A percentile compares a stretch with the other conserved stretches of the same genome.
Conservation (phyloP, 2,888 invertebrate genomes). For the Pterostichus niger region DNA sequence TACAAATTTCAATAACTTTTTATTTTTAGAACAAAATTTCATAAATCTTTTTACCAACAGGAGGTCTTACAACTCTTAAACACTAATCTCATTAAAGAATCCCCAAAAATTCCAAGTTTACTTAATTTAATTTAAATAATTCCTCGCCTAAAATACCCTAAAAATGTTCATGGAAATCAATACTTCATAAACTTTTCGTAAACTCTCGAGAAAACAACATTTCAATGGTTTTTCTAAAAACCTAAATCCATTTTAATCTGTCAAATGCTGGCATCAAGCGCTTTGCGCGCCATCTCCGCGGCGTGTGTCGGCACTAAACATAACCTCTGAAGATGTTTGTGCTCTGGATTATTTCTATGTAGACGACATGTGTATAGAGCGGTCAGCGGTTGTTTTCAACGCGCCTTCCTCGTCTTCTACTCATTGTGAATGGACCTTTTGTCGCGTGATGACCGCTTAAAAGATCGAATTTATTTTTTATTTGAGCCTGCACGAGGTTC, state of each 20-base stretch:
- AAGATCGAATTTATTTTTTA: slow-evolving; percentile 54
- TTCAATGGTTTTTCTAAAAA: slow-evolving; percentile 23
- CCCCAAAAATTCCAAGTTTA: slow-evolving; percentile 33
- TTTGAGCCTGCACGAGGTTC: not conserved
- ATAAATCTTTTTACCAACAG: slow-evolving; percentile 26
- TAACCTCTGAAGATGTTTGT: slow-evolving; percentile 16
- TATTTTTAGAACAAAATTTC: not conserved
- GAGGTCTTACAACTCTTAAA: slow-evolving; percentile 48
- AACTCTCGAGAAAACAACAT: slow-evolving; percentile 12
- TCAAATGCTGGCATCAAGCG: slow-evolving; percentile 31
- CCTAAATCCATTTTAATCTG: slow-evolving; percentile 60
- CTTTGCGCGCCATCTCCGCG: not conserved
- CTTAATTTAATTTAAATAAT: slow-evolving; percentile 51
- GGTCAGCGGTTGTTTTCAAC: slow-evolving; percentile 46
- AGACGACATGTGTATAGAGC: slow-evolving; percentile 16
- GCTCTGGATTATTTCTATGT: slow-evolving; percentile 10
- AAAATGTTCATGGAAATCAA: slow-evolving; percentile 42
- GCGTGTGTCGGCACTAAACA: not conserved
- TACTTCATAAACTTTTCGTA: slow-evolving; percentile 8
- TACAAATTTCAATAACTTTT: too few relatives aligned
- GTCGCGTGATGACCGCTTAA: slow-evolving; percentile 22
- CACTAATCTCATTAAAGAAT: slow-evolving; percentile 55
- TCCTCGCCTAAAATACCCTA: slow-evolving; percentile 37
- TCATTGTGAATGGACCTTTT: slow-evolving; percentile 25
- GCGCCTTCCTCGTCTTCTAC: slow-evolving; percentile 32